Conservation (phyloP, 2,113 vertebrate species). For the Paracanthobrama guichenoti region DNA sequence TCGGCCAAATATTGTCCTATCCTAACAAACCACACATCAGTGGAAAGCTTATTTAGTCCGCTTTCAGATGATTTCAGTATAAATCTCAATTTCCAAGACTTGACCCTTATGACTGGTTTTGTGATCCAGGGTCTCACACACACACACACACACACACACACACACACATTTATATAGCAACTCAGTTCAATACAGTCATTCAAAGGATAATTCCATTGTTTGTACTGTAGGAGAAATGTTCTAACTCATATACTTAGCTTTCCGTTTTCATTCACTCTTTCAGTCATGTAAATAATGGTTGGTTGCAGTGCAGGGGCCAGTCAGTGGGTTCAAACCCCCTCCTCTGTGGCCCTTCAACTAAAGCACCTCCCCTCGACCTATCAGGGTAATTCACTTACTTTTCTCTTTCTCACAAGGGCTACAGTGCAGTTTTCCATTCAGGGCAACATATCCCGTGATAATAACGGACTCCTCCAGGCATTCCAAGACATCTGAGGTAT, state of each 20-base stretch:
- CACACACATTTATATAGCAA: too few species aligned
- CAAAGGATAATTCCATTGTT: not conserved
- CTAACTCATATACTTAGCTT: not conserved
- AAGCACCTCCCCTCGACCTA: conserved; percentile 79
- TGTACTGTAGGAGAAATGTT: not conserved
- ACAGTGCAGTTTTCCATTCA: conserved; percentile 77
- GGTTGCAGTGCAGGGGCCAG: not conserved
- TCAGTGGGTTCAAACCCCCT: conserved; percentile 46
- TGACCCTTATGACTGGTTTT: too few species aligned
- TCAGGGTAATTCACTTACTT: conserved; percentile 81
- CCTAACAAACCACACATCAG: too few species aligned
- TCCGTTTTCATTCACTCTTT: not conserved
- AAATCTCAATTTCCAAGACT: too few species aligned
- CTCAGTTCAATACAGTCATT: not conserved
- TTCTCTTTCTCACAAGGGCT: conserved; percentile 76
- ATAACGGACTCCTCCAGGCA: conserved; percentile 70
- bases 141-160: too few species aligned
- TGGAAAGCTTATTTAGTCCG: too few species aligned
- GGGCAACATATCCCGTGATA: conserved; percentile 70
- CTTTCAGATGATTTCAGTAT: too few species aligned
- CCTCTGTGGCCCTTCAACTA: conserved; percentile 53
- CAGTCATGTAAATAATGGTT: not conserved
- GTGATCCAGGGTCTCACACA: too few species aligned
- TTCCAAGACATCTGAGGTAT: conserved; percentile 73
- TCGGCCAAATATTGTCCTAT: too few species aligned